Evolutionary conservation across 1,140 invertebrate species (phyloP).

Genomic region (Polypedilum vanderplanki): DNA sequence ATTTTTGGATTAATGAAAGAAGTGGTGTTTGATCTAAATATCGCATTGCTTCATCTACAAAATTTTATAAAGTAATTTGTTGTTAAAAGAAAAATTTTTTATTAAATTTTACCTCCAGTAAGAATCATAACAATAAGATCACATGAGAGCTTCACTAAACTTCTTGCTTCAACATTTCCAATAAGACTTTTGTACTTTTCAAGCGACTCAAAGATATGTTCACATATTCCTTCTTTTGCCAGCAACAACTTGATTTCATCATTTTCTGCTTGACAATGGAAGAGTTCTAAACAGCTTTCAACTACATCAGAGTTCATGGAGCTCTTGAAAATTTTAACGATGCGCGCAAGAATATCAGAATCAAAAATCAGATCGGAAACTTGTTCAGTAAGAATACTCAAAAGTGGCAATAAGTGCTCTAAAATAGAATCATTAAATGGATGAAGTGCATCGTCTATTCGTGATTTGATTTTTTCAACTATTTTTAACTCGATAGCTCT

Average conservation of each 20-base stretch:
- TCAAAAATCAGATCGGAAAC: conserved; percentile 51
- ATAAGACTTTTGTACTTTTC: conserved; percentile 58
- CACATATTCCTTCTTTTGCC: conserved; percentile 65
- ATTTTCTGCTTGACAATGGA: conserved; percentile 67
- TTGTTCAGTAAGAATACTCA: conserved; percentile 69
- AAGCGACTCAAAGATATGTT: conserved; percentile 64
- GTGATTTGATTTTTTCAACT: conserved; percentile 51
- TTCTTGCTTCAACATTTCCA: conserved; percentile 61
- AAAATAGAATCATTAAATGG: conserved; percentile 40
- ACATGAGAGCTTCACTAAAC: conserved; percentile 72
- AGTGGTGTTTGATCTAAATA: conserved; percentile 56
- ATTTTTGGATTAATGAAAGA: conserved; percentile 56
- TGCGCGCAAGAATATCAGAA: conserved; percentile 49
- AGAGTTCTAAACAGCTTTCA: conserved; percentile 65
- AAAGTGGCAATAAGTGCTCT: conserved; percentile 58
- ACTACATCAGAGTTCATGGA: conserved; percentile 60
- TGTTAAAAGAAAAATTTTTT: conserved; percentile 29
- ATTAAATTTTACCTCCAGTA: conserved; percentile 63
- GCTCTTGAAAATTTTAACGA: conserved; percentile 54
- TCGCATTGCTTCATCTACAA: conserved; percentile 80
- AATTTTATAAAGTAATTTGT: conserved; percentile 29
- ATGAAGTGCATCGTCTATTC: conserved; percentile 47
- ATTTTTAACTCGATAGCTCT: conserved; percentile 59
- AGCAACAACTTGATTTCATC: conserved; percentile 68
- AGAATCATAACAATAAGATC: conserved; percentile 76